Conservation (phyloP, 2,113 vertebrate genomes). For the Anarhynchus alexandrinus region DNA sequence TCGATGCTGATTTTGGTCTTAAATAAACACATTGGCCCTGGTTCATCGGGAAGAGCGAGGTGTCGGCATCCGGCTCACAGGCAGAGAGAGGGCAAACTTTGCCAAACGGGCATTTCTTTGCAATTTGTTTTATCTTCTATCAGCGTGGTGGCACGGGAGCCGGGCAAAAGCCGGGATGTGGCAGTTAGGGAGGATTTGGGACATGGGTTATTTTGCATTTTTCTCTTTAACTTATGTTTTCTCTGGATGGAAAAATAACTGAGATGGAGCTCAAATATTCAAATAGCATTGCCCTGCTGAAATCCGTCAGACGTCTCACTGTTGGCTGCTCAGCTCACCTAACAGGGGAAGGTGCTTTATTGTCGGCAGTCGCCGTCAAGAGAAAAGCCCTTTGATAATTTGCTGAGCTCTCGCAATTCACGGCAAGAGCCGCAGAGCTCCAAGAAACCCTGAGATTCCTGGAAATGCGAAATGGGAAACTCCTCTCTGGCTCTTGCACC, state of each 20-base stretch:
- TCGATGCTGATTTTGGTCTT: constrained; percentile 4
- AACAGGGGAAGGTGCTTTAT: neutral
- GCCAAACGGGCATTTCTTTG: neutral
- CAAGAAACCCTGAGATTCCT: neutral
- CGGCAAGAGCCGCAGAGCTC: neutral
- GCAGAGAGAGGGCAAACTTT: neutral
- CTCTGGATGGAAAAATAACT: neutral
- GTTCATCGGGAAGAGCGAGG: neutral
- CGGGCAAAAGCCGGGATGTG: neutral
- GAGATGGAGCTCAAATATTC: neutral
- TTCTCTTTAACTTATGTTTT: neutral
- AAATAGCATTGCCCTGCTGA: neutral
- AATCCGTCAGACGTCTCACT: neutral
- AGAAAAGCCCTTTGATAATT: neutral
- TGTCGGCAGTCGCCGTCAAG: neutral
- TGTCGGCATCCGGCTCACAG: neutral
- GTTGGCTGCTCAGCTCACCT: neutral
- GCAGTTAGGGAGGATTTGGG: neutral
- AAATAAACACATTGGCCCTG: neutral
- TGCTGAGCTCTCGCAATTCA: neutral
- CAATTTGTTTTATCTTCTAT: neutral
- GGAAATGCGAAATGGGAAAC: neutral
- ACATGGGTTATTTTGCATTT: neutral
- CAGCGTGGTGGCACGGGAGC: rapidly evolving
- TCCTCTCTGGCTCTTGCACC: neutral